Base-by-base conservation (phyloP, 2,888 invertebrate species). In the Philopedon plagiatum region DNA sequence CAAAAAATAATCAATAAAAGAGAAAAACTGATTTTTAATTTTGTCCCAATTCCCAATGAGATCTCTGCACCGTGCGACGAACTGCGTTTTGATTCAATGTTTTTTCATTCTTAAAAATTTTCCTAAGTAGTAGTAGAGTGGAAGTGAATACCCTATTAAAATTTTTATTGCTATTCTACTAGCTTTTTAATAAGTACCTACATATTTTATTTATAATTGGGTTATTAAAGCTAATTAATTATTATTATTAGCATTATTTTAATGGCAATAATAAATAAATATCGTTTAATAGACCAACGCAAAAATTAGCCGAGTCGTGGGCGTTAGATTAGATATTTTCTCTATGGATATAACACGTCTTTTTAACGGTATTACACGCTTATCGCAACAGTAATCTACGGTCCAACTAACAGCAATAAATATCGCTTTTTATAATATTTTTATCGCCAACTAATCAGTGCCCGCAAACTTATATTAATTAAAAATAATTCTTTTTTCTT, bases 401-500 rank as follows among this genome's bases (percentile, higher is more conserved):
- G 5, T 15, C 9, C 29, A 29, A 54, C 19, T 29, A 15, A 5
- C 51, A n/a, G 29, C 18, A 29, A 54, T 54, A 54, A 54, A 54
- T 54, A 18, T n/a, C 13, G 0, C 18, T 54, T 51, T 54, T 54
- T 51, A 26, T 51, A 54, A 2, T 8, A n/a, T 5, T 5, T 29
- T 29, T 29, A 54, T 29, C 51, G 29, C 1, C n/a, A 1, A 3
- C 51, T 29, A 54, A 13, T 29, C 46, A 23, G n/a, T 11, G 21
- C 2, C 39, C 15, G 23, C 0, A 19, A 29, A 29, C 13, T 11
- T 19, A 23, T 15, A 58, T 58, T 58, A 58, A 58, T 58, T 58
- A 23, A n/a, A 41, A 23, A 39, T 41, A 23, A 41, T 39, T 58
- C 11, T 26, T 5, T 58, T 58, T 58, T 26, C 9, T 39, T 58